These are phyloP conservation scores for Drosophila melanogaster DNA, from an alignment of 1,140 invertebrate genomes.

Conservation along the genomic window Release_6_plus_ISO1_MT NC_004354.4:21210001-21210500, in stretches of 20 bases:
- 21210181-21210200: too few relatives aligned
- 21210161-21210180: too few relatives aligned
- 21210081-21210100: background rate
- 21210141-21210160: too few relatives aligned
- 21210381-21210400: background rate
- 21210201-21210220: too few relatives aligned
- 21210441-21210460: constrained; percentile 49
- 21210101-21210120: too few relatives aligned
- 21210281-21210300: too few relatives aligned
- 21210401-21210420: constrained; percentile 9
- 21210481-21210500: constrained; percentile 15
- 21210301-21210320: too few relatives aligned
- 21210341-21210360: constrained; percentile 3
- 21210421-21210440: constrained; percentile 42
- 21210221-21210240: too few relatives aligned
- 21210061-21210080: too few relatives aligned
- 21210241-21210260: background rate
- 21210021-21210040: too few relatives aligned
- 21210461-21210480: constrained; percentile 37
- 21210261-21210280: background rate
- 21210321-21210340: constrained; percentile 3
- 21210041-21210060: too few relatives aligned
- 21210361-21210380: constrained; percentile 2
- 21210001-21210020: constrained; percentile 4
- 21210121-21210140: too few relatives aligned